phyloP scores from a whole-genome alignment of 2,888 invertebrate genomes.

The Cheilosia variabilis region DNA sequence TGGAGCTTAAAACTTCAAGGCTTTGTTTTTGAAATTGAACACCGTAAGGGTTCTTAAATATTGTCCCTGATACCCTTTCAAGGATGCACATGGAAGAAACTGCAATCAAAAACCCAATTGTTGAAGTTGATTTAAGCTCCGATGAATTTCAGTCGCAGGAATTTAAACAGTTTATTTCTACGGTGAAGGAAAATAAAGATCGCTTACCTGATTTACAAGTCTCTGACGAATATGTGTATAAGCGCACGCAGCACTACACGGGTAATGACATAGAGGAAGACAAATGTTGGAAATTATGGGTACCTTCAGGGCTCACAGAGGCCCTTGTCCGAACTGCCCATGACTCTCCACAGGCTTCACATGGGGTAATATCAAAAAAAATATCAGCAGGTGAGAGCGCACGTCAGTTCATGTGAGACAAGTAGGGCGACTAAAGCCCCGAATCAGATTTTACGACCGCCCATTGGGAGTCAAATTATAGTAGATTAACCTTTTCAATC shows the following conservation, averaged over 20 bases:
- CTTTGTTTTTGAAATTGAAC: not conserved
- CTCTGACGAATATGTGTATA: not conserved
- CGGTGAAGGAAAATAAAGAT: constrained; percentile 5
- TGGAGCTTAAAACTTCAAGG: constrained; percentile 3
- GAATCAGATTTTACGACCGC: not conserved
- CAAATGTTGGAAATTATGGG: not conserved
- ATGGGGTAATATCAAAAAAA: not conserved
- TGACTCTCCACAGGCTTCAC: constrained; percentile 4
- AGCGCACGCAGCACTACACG: not conserved
- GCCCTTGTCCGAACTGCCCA: not conserved
- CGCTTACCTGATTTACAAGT: constrained; percentile 1
- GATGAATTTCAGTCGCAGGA: constrained; percentile 6
- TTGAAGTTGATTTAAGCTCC: not conserved
- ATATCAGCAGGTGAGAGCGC: not conserved
- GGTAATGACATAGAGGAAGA: not conserved
- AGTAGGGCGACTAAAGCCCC: not conserved
- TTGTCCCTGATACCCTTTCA: not conserved
- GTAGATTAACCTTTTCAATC: constrained; percentile 39
- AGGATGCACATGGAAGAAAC: not conserved
- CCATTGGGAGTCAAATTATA: not conserved
- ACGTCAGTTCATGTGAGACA: not conserved
- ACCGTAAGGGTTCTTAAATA: not conserved
- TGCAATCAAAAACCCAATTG: too few species aligned
- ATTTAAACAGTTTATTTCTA: not conserved
- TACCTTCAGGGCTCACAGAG: not conserved